Base-by-base conservation (phyloP, 2,113 vertebrate genomes). In the Fulica atra region DNA sequence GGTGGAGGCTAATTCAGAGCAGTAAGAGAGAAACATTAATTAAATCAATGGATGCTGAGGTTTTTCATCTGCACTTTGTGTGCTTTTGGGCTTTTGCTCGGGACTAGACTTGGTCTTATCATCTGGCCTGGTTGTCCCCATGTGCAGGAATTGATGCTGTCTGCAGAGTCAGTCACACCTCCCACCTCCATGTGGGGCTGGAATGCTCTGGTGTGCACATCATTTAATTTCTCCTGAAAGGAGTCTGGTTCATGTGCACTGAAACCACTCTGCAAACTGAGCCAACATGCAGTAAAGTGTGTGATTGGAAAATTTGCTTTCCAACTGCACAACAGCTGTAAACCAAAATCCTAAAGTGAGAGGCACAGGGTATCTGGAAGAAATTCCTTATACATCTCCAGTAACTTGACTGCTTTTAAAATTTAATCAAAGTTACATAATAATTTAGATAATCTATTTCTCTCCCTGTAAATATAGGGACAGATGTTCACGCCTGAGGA, bases 131-230 rank as follows among this genome's bases (percentile, higher is more conserved):
- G 24, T 7, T 36, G 35, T 36, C 9, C 4, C 3, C 11, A 16
- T 35, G 7, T 33, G 53, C 2, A 2, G 57, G 33, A 57, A 44
- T 12, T 57, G 29, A 51, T 73, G 61, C 36, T 78, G 12, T 28
- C 79, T 72, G 36, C 59, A 86, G 64, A 80, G 40, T n/a, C 2
- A 4, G 25, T 77, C 86, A 50, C 46, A 71, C 6, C 25, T 84
- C 38, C n/a, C 31, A 36, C 18, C 14, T 80, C 20, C 44, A 15
- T 0, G 2, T 63, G 33, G 24, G 28, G 10, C 59, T 72, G 78
- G 23, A 66, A 42, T 18, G 4, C 19, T 64, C 65, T 81, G 74
- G 7, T 17, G 29, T 11, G 9, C 2, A 0, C 2, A 1, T 44
- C 16, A 11, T 57, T 86, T 80, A 29, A 64, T 44, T 53, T 82